phyloP scores from a whole-genome alignment of 2,113 vertebrate genomes.

The Bothrops jararaca region DNA sequence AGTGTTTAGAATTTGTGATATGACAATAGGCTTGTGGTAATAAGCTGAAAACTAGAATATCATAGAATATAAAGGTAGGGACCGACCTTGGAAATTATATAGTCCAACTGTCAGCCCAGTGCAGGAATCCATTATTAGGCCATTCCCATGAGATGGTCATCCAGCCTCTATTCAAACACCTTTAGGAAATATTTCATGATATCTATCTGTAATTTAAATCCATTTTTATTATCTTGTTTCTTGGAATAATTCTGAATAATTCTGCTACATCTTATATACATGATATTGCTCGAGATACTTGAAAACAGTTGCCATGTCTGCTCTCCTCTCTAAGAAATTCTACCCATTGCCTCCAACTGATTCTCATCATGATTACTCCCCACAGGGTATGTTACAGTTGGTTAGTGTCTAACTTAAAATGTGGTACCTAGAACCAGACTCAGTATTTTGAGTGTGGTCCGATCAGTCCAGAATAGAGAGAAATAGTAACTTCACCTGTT shows the following conservation, averaged over 20 bases:
- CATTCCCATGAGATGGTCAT: neutral
- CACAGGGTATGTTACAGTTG: neutral
- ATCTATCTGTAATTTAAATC: neutral
- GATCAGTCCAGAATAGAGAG: neutral
- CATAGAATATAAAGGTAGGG: neutral
- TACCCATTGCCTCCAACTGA: neutral
- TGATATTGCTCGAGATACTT: neutral
- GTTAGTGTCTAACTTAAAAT: neutral
- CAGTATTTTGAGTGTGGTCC: neutral
- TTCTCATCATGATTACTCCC: neutral
- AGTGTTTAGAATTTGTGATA: neutral
- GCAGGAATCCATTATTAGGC: neutral
- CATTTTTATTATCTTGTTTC: neutral
- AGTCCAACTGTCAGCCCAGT: neutral
- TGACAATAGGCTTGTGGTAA: neutral
- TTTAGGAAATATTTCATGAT: neutral
- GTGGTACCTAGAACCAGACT: neutral
- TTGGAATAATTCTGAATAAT: neutral
- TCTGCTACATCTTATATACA: neutral
- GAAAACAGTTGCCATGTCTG: neutral
- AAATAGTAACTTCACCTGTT: no score
- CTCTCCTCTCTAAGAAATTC: neutral
- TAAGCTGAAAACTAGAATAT: neutral
- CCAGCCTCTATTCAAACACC: neutral
- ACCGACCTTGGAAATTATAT: neutral